phyloP scores from a whole-genome alignment of 37 sponge, comb jelly and placozoan genomes.

The Tethya wilhelma region DNA sequence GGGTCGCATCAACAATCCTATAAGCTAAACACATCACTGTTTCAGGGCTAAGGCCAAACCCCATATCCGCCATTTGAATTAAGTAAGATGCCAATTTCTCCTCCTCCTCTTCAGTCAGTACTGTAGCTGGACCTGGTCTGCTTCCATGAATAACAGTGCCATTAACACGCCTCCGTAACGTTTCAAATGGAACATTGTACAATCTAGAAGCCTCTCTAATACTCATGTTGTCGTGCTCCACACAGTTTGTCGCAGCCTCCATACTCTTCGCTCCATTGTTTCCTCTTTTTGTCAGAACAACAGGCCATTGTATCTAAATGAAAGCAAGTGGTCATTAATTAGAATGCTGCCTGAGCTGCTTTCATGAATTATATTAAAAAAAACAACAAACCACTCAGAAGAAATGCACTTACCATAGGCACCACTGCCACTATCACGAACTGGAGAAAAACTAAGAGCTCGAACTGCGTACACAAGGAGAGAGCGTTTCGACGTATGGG shows the following conservation, averaged over 20 bases:
- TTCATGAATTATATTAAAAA: neutral
- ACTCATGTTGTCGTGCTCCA: slow-evolving; percentile 1
- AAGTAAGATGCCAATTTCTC: slow-evolving; percentile 11
- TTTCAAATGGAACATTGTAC: slow-evolving; percentile 38
- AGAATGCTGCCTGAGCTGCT: slow-evolving; percentile 6
- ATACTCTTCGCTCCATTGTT: slow-evolving; percentile 43
- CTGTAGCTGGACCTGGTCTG: slow-evolving; percentile 50
- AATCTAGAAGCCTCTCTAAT: slow-evolving; percentile 42
- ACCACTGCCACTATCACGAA: neutral
- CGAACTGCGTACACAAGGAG: too few relatives aligned
- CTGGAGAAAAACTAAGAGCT: neutral
- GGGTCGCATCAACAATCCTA: slow-evolving; percentile 27
- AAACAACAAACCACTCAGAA: too few relatives aligned
- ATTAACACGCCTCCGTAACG: slow-evolving; percentile 34
- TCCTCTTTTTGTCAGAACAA: slow-evolving; percentile 22
- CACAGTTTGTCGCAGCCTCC: slow-evolving; percentile 21
- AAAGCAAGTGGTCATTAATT: slow-evolving; percentile 3
- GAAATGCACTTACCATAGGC: neutral
- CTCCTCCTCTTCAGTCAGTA: slow-evolving; percentile 53
- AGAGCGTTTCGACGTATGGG: too few relatives aligned
- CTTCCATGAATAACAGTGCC: slow-evolving; percentile 16
- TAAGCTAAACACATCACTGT: slow-evolving; percentile 29
- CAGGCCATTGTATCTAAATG: slow-evolving; percentile 8
- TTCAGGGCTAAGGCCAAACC: slow-evolving; percentile 38
- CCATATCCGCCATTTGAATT: slow-evolving; percentile 54